Evolutionary conservation across 2,113 vertebrate species (phyloP).

Genomic region (Salvelinus alpinus): DNA sequence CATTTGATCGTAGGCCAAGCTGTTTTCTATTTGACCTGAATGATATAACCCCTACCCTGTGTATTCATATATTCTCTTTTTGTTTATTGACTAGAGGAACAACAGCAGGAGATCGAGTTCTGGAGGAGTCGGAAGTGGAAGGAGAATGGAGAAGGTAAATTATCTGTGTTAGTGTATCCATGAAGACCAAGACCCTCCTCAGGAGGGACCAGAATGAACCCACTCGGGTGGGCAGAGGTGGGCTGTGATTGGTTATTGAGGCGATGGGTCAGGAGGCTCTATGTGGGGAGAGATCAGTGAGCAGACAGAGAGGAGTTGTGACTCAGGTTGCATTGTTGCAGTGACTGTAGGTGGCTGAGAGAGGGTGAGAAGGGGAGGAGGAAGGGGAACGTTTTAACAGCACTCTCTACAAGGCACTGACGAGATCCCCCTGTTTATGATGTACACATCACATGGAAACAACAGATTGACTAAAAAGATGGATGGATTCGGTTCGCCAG

Average conservation of each 20-base stretch:
- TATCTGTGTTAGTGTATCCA: neutral
- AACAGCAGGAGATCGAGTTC: constrained; percentile 89
- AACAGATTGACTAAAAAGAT: too few relatives aligned
- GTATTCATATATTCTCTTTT: neutral
- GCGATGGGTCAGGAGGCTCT: constrained; percentile 13
- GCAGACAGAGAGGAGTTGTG: neutral
- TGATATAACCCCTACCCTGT: neutral
- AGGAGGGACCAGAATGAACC: neutral
- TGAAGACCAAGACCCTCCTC: neutral
- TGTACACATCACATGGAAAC: too few relatives aligned
- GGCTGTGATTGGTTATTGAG: constrained; percentile 16
- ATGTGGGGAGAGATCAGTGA: constrained; percentile 13
- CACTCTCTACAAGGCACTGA: neutral
- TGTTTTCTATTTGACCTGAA: neutral
- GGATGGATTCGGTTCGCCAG: too few relatives aligned
- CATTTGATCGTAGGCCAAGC: neutral
- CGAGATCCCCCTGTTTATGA: neutral
- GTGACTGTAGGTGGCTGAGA: constrained; percentile 27
- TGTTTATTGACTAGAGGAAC: constrained; percentile 80
- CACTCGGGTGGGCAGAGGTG: neutral
- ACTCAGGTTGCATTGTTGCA: constrained; percentile 14
- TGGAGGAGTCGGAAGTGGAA: constrained; percentile 93
- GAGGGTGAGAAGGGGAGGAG: neutral
- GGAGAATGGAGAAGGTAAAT: constrained; percentile 86
- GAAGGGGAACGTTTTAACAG: neutral